Evolutionary conservation across 2,113 vertebrate genomes (phyloP).

Genomic region (Notechis scutatus): DNA sequence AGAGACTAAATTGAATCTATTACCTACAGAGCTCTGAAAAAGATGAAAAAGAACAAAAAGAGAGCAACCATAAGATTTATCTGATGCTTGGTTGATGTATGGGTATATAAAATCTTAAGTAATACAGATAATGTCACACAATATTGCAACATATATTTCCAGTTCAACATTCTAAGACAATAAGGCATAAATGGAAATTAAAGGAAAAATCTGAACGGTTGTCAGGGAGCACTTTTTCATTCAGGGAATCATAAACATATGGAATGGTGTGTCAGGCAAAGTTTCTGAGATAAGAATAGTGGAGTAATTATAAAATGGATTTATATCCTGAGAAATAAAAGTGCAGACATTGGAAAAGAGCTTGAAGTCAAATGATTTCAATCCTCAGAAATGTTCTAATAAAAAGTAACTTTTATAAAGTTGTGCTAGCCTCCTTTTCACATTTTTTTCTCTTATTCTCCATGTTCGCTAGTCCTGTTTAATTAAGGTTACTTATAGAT

Average conservation of each 20-base stretch:
- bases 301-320: conserved; percentile 76
- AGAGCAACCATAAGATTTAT: conserved; percentile 70
- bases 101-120: conserved; percentile 79
- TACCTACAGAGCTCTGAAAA: conserved; percentile 62
- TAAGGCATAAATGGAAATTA: conserved; percentile 82
- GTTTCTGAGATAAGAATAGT: conserved; percentile 71
- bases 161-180: conserved; percentile 76
- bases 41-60: conserved; percentile 58
- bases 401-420: conserved; percentile 51
- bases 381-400: conserved; percentile 53
- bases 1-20: conserved; percentile 73
- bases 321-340: conserved; percentile 68
- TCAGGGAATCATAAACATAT: conserved; percentile 80
- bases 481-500: conserved; percentile 29
- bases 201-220: conserved; percentile 71
- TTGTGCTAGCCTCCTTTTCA: conserved; percentile 42
- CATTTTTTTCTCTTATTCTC: conserved; percentile 42
- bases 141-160: conserved; percentile 82
- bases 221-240: conserved; percentile 78
- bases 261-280: conserved; percentile 76
- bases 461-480: conserved; percentile 37
- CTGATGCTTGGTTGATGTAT: conserved; percentile 77
- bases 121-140: conserved; percentile 80
- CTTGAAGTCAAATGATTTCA: conserved; percentile 67
- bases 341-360: conserved; percentile 63